Conservation (phyloP, 2,888 invertebrate species). For the Cheilosia vulpina region DNA sequence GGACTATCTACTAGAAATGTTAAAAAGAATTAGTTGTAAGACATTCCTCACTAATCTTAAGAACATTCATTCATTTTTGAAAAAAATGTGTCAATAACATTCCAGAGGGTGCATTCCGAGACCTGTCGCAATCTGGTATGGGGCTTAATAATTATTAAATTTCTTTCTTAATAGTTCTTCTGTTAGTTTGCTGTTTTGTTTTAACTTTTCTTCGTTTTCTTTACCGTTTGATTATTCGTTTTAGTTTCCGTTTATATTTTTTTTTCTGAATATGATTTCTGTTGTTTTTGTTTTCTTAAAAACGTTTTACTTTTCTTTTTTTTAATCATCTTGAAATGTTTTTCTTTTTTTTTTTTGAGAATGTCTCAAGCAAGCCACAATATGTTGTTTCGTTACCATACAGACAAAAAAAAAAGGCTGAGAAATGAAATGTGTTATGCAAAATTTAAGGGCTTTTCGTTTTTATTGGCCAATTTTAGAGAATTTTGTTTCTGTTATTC, state of each 20-base stretch:
- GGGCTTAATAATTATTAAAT: constrained; percentile 76
- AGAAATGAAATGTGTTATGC: constrained; percentile 60
- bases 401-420: constrained; percentile 54
- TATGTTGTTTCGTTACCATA: constrained; percentile 73
- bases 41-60: constrained; percentile 40
- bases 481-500: constrained; percentile 36
- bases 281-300: constrained; percentile 43
- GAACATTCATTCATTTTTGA: constrained; percentile 62
- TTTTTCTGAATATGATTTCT: constrained; percentile 31
- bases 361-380: constrained; percentile 76
- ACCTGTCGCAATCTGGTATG: constrained; percentile 84
- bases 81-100: constrained; percentile 74
- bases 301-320: constrained; percentile 31
- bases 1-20: constrained; percentile 6
- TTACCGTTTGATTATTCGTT: constrained; percentile 38
- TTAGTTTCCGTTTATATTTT: constrained; percentile 14
- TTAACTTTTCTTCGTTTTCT: constrained; percentile 40
- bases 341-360: constrained; percentile 77
- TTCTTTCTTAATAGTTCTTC: constrained; percentile 70
- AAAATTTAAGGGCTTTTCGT: constrained; percentile 63
- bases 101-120: constrained; percentile 83
- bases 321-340: constrained; percentile 44
- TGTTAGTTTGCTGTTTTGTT: constrained; percentile 79
- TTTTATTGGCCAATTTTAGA: constrained; percentile 46
- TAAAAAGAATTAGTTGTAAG: constrained; percentile 49